Percentiles rank a stretch among this genome's conserved stretches.
Conservation (phyloP, 1,140 invertebrate species). For the Druon quercuslanigerum region DNA sequence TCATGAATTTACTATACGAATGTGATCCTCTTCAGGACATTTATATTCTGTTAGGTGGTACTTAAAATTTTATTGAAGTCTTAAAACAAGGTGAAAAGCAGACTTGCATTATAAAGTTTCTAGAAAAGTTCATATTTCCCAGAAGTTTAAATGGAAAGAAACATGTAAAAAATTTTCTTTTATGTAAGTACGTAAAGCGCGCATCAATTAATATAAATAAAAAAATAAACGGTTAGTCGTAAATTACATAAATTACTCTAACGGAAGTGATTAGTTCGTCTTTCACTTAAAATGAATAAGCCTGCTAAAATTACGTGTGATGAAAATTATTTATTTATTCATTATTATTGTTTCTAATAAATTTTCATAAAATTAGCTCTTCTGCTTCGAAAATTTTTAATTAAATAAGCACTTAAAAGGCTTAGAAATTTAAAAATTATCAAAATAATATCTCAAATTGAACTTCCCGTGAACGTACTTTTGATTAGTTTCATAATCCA, state of each 20-base stretch:
- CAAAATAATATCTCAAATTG: not conserved
- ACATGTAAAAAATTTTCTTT: constrained; percentile 12
- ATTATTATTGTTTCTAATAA: not conserved
- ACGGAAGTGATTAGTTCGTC: constrained; percentile 14
- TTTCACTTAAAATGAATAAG: not conserved
- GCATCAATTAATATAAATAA: not conserved
- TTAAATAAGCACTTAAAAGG: not conserved
- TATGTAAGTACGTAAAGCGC: not conserved
- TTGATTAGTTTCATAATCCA: not conserved
- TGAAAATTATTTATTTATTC: too few relatives aligned
- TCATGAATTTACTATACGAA: not conserved
- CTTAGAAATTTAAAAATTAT: not conserved
- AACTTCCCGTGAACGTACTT: not conserved
- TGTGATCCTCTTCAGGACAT: not conserved
- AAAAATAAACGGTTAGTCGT: not conserved
- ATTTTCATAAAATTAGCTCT: not conserved
- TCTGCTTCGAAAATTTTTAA: not conserved
- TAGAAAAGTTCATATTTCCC: not conserved
- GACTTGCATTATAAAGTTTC: constrained; percentile 9
- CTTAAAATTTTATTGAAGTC: constrained; percentile 19
- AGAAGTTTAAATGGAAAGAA: not conserved
- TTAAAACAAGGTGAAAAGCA: not conserved
- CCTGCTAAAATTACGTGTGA: not conserved
- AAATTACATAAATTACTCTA: constrained; percentile 23
- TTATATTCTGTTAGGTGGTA: constrained; percentile 8